Evolutionary conservation across 2,888 invertebrate genomes (phyloP).

Genomic region (Herminia tarsipennalis): DNA sequence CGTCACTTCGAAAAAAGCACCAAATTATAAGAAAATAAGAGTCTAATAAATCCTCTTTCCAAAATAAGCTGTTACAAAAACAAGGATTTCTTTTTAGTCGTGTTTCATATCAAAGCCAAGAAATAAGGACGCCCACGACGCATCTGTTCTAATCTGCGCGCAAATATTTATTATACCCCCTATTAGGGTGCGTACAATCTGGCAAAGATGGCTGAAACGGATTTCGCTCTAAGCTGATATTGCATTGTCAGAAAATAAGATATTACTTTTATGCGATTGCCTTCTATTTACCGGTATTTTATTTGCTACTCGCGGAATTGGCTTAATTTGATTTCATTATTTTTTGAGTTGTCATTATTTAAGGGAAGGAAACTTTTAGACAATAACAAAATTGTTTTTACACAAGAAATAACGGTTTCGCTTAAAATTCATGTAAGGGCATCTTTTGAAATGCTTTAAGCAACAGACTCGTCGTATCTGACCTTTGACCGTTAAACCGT

Average conservation of each 20-base stretch:
- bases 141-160: constrained; percentile 67
- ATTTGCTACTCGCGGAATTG: too few relatives aligned
- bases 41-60: constrained; percentile 14
- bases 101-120: constrained; percentile 47
- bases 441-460: not conserved
- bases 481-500: not conserved
- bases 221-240: constrained; percentile 38
- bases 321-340: too few relatives aligned
- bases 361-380: too few relatives aligned
- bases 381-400: too few relatives aligned
- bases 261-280: constrained; percentile 26
- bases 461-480: not conserved
- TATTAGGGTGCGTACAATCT: constrained; percentile 45
- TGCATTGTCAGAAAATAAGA: constrained; percentile 33
- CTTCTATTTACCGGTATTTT: constrained; percentile 12
- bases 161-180: constrained; percentile 67
- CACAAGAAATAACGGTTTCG: too few relatives aligned
- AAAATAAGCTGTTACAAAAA: constrained; percentile 42
- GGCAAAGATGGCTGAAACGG: constrained; percentile 22
- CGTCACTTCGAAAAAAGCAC: not conserved
- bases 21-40: not conserved
- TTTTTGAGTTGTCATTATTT: too few relatives aligned
- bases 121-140: constrained; percentile 52
- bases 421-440: not conserved
- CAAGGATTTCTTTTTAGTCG: constrained; percentile 40